Evolutionary conservation across 64 coral and sea anemone species (phyloP), one percentile per base, ranked within the genome.

Genomic region (Dendrophyllia cribrosa): DNA sequence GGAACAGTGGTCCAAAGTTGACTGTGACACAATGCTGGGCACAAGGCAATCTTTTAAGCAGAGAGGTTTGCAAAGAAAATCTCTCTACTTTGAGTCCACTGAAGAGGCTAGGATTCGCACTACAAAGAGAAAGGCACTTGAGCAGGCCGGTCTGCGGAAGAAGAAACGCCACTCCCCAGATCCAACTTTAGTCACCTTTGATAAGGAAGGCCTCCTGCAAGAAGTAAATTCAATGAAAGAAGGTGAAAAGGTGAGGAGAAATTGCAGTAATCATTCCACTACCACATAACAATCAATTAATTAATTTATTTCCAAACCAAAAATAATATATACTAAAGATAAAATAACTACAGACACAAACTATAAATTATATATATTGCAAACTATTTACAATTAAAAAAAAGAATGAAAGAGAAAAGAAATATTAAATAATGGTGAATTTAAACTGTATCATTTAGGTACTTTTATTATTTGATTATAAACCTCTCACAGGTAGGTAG

Each of bases 141-240:
- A 81, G 59, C 24, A 81, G 6, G 59, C 21, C 6, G 78, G 78
- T 5, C 51, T 59, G 10, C 59, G 78, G 1, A 59, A 81, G 34
- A 59, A 59, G 16, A 81, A 81, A 9, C 78, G 78, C 3, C 78
- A 59, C 34, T 81, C 78, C 24, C 53, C 78, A 24, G 52, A 58
- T 59, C 78, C 78, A 7, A 13, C 2, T 24, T 58, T 20, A 22
- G 6, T 81, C 0, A 15, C 20, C 78, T 81, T 81, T 81, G 78
- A 81, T 49, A 81, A 81, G 16, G 51, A 59, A 4, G 77, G 77
- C 12, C 77, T 58, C 34, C 77, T 81, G 22, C 52, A 62, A 19
- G 77, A 81, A 81, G 77, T 81, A 26, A 81, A 81, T 81, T 3
- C n/a, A 56, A 81, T 81, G 77, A 62, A 56, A 59, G 51, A 81